phyloP scores from a whole-genome alignment of 2,113 vertebrate genomes.

The Aphyosemion australe region DNA sequence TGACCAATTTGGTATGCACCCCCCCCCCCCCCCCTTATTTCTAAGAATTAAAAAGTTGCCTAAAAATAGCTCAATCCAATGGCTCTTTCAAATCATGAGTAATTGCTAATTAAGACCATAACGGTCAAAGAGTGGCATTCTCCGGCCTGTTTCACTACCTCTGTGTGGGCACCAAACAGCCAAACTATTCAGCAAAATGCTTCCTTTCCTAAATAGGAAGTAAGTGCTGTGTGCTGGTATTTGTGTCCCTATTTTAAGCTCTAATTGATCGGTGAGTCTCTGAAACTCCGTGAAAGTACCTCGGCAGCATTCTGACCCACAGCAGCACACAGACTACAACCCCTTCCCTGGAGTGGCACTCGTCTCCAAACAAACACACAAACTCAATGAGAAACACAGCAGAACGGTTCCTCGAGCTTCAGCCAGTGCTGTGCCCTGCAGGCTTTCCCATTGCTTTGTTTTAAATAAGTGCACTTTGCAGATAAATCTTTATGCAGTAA shows the following conservation, averaged over 20 bases:
- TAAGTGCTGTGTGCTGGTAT: conserved; percentile 72
- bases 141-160: conserved; percentile 36
- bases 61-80: not conserved
- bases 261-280: conserved; percentile 72
- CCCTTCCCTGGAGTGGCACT: conserved; percentile 9
- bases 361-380: conserved; percentile 33
- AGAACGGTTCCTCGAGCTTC: conserved; percentile 47
- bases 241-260: conserved; percentile 75
- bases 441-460: conserved; percentile 49
- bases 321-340: conserved; percentile 39
- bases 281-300: conserved; percentile 74
- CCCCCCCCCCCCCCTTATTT: too few relatives aligned
- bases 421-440: conserved; percentile 61
- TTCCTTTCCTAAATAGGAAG: conserved; percentile 62
- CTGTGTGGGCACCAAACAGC: conserved; percentile 27
- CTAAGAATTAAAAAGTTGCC: not conserved
- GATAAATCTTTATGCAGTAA: conserved; percentile 36
- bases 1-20: too few relatives aligned
- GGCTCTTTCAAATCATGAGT: not conserved
- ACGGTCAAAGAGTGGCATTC: conserved; percentile 29
- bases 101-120: conserved; percentile 46
- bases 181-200: conserved; percentile 68
- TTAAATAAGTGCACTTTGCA: conserved; percentile 29
- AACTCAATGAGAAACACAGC: conserved; percentile 37
- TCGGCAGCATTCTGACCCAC: conserved; percentile 67